Percentiles rank a stretch among this genome's conserved stretches.
Conservation (phyloP, 2,113 vertebrate species). For the Hemiscyllium ocellatum region DNA sequence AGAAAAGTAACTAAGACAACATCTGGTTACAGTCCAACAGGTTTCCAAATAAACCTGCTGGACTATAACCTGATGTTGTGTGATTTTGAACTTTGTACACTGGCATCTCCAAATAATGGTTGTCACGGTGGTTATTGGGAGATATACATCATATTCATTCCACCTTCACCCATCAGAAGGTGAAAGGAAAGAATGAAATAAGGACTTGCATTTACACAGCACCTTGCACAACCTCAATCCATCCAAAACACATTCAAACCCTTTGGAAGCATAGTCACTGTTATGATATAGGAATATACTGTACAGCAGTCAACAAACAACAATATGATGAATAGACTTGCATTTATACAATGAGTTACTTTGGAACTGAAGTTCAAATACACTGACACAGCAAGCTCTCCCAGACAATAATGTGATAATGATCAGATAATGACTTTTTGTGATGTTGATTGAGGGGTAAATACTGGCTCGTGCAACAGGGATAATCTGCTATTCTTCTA, state of each 20-base stretch:
- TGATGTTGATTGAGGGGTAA: background rate
- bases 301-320: background rate
- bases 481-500: background rate
- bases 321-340: background rate
- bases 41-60: too few species aligned
- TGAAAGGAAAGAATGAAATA: background rate
- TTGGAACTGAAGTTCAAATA: too few species aligned
- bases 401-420: background rate
- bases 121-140: background rate
- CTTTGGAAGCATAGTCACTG: background rate
- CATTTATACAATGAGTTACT: background rate
- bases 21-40: too few species aligned
- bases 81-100: too few species aligned
- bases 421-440: background rate
- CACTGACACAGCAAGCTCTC: background rate
- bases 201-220: background rate
- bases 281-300: background rate
- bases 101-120: too few species aligned
- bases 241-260: background rate
- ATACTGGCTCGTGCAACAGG: background rate
- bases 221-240: background rate
- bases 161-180: background rate
- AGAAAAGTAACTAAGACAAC: background rate
- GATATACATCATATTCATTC: background rate
- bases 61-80: too few species aligned